Evolutionary conservation across 2,888 invertebrate genomes (phyloP).

Genomic region (Epinotia bilunana): DNA sequence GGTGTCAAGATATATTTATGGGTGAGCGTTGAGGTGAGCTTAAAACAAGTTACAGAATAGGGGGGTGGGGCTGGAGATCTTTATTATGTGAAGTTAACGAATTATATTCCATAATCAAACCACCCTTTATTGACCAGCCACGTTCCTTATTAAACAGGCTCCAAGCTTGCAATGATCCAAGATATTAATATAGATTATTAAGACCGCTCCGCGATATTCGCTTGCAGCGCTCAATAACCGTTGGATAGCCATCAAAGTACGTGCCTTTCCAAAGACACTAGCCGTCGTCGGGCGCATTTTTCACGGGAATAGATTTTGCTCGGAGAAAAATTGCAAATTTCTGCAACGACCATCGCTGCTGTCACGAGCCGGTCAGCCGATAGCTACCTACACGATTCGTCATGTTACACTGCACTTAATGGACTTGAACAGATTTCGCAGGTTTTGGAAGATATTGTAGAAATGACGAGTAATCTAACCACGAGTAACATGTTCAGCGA

Average conservation of each 20-base stretch:
- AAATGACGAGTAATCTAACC: background rate
- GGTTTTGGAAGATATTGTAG: constrained; percentile 2
- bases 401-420: constrained; percentile 53
- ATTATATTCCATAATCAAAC: no score
- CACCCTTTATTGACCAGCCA: no score
- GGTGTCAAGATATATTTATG: no score
- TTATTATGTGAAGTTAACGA: no score
- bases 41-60: no score
- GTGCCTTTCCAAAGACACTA: constrained; percentile 70
- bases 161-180: background rate
- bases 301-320: constrained; percentile 66
- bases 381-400: constrained; percentile 54
- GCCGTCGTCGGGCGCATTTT: constrained; percentile 65
- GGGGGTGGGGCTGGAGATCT: no score
- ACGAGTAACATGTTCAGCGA: background rate
- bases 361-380: constrained; percentile 61
- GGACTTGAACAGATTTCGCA: constrained; percentile 2
- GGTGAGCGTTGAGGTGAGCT: no score
- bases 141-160: background rate
- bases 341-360: constrained; percentile 59
- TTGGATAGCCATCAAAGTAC: constrained; percentile 68
- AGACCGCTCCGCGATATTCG: constrained; percentile 3
- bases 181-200: constrained; percentile 11
- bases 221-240: constrained; percentile 58
- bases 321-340: constrained; percentile 70